Base-by-base conservation (phyloP, 2,888 invertebrate species). In the Ectobius pallidus region DNA sequence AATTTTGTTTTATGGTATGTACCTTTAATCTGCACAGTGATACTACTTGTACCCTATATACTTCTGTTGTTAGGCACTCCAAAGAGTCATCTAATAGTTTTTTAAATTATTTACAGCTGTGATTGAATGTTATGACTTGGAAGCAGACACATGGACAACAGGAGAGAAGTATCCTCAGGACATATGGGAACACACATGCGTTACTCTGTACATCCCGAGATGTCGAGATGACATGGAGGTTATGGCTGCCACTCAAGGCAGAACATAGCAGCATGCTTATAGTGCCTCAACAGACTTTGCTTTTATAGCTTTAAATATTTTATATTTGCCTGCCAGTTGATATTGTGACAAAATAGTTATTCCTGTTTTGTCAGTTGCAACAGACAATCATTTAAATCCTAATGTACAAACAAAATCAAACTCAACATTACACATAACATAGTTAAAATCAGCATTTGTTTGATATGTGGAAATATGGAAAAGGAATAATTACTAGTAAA, bases 141-240 rank as follows among this genome's bases (percentile, higher is more conserved):
- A 86, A 39, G 86, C 83, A 0, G 85, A 86, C 75, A 81, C 83
- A 16, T 91, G 91, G 91, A 86, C 85, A 6, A 86, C 86, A 11
- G 87, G 87, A n/a, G 86, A 87, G 77, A 86, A 88, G 75, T 88
- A 89, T 79, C 88, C 90, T 0, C 88, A 89, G 78, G 89, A 90
- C 78, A 87, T 90, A 73, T 92, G 91, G 91, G 91, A 91, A 79
- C 91, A 91, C 78, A 87, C 87, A 1, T 89, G 90, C 79, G 89
- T 88, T 62, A 86, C 88, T 32, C 82, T 92, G 71, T 91, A 89
- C 80, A 87, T 91, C 77, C 91, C 91, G 55, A 87, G 87, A 72
- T 84, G 84, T 75, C 78, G 86, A 71, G 85, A 86, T 76, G 85
- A 85, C 76, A 84, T 85, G 83, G 85, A 85, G 76, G 85, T 86